Evolutionary conservation across 1,140 invertebrate genomes (phyloP), one percentile per base, ranked within the genome.

Genomic region (Drosophila dunni): DNA sequence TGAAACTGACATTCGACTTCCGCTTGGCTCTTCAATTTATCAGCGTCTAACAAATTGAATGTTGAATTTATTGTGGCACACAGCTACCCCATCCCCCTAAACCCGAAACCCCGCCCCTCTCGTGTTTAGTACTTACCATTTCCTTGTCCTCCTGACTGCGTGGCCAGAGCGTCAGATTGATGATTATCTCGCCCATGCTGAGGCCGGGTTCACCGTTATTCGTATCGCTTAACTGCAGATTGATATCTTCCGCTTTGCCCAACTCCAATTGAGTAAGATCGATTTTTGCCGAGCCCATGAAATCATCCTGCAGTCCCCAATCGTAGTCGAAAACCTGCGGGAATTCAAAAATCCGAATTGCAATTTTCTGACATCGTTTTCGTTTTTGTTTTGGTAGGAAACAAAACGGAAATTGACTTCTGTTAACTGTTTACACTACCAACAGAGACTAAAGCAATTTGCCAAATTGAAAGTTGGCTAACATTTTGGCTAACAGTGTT

Each of bases 301-400:
- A 99, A 93, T 99, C 99, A 93, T 99, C 99, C 93, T 97, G 96
- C 51, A 98, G 94, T 33, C 98, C 98, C 96, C 98, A 98, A 91
- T 99, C 99, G 92, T 99, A 99, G 94, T 99, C 98, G 92, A 97
- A 99, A 13, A 99, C 98, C 96, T 97, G 45, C 56, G 56, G 63
- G 63, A 83, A 79, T 71, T 68, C 17, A 57, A 17, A 36, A 17
- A 36, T 36, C 20, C 15, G 6, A 36, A 53, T 53, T 53, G 46
- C 24, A 29, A 29, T 46, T 75, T 75, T 40, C 36, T 6, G 57
- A 9, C n/a, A n/a, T 7, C 24, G 24, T 29, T 29, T 29, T 6
- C 6, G 24, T 29, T 29, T 29, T 29, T 29, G 24, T 29, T 4
- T 29, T 8, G 15, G 40, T 33, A 24, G 48, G 42, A 56, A 15